Evolutionary conservation across 2,888 invertebrate species (phyloP), one percentile per base, ranked within the genome.

Genomic region (Polylopha cassiicola): DNA sequence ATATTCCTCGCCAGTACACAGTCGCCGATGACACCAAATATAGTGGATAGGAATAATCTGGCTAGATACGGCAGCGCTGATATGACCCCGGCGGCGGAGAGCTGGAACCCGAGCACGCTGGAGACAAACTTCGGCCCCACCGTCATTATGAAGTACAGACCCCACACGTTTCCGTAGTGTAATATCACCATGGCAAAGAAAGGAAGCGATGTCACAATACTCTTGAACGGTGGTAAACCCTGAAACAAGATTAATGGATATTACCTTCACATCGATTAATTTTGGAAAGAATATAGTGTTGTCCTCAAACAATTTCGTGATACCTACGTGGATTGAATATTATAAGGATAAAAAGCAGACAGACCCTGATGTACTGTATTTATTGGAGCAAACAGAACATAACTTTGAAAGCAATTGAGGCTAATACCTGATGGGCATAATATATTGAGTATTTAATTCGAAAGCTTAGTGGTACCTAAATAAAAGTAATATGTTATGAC

Each of bases 81-180:
- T 26, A 92, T 77, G 1, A 90, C 75, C 8, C 93, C 93, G 5
- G 93, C 92, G 17, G 91, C 89, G 0, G 90, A 86, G 9, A 93
- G 61, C 55, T 92, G 87, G 58, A 92, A 93, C 3, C 91, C 92
- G 26, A 93, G 71, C 0, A 91, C 89, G 51, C 90, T 90, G 23
- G 92, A 90, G 57, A 93, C 86, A 61, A 91, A 93, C 53, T 91
- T 90, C 3, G 93, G 93, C 26, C 92, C 92, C 20, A 91, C 90
- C 0, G 92, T 93, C 73, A 93, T 88, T 30, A 92, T 87, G 61
- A 93, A 92, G 68, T 91, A 92, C 15, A 93, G 65, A 1, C 93
- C 91, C 89, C 93, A 93, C 42, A 92, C 74, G 58, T 91, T 93
- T 21, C 93, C 93, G 55, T 90, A 93, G 55, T 93, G 93, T 13